These are phyloP conservation scores for Petrocephalus schoutedeni DNA, from an alignment of 2,797 vertebrate genomes.

Conservation along the genomic window DNA sequence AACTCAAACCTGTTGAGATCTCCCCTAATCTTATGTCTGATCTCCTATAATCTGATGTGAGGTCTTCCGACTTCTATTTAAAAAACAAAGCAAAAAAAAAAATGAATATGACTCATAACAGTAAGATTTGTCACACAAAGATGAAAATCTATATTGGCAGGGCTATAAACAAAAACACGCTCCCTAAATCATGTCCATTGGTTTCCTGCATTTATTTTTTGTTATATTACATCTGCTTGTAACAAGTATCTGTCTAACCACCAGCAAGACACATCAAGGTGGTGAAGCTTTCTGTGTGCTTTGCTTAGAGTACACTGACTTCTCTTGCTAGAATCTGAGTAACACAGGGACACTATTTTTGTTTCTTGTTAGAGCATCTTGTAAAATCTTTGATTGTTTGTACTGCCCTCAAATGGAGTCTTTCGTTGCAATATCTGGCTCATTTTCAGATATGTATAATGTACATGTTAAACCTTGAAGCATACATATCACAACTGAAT, in stretches of 20 bases:
- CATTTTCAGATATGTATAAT: not conserved
- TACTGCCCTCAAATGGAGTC: not conserved
- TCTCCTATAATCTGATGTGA: not conserved
- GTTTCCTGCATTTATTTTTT: not conserved
- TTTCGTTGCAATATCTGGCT: not conserved
- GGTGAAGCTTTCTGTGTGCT: not conserved
- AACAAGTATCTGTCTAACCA: not conserved
- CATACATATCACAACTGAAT: not conserved
- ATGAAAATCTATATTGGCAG: not conserved
- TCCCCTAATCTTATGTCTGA: not conserved
- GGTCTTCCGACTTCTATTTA: not conserved
- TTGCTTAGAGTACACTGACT: not conserved
- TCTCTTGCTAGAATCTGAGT: not conserved
- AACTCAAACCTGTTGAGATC: not conserved
- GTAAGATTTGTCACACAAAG: not conserved
- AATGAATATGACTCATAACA: not conserved
- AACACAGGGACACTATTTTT: not conserved
- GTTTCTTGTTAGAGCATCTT: not conserved
- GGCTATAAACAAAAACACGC: not conserved
- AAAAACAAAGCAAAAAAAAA: not conserved
- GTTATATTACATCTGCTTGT: not conserved
- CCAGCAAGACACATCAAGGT: not conserved
- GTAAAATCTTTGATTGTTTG: not conserved
- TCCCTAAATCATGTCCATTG: not conserved
- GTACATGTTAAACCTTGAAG: not conserved